Base-by-base conservation (phyloP, 2,797 vertebrate species). In the Hemitrygon akajei region DNA sequence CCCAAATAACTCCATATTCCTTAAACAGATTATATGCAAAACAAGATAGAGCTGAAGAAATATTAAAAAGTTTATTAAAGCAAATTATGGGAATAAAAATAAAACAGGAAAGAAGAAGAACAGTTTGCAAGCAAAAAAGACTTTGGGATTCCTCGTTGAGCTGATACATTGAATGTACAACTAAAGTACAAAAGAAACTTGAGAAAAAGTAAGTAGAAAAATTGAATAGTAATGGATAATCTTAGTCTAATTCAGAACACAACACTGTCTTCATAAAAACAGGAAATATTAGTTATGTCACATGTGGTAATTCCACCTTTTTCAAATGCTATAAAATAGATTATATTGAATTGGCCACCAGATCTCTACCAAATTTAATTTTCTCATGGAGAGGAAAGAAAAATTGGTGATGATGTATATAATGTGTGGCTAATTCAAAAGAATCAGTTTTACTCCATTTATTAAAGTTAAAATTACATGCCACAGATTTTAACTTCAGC, bases 31-130 rank as follows among this genome's bases (percentile, higher is more conserved):
- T 63, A 27, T 16, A 34, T 16, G 30, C 58, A 63, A 87, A 87
- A 87, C n/a, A 87, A 89, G 58, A 89, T 37, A 69, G 60, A 60
- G 7, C 58, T 86, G 58, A 60, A 16, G n/a, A 69, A 89, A 20
- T 66, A 66, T 69, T 66, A 89, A 66, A 69, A 66, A 20, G 60
- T 89, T 89, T 89, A 89, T 89, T 89, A 89, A 89, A 20, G 86
- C 86, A 89, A 20, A 60, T n/a, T 66, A 58, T 87, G 58, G 63
- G 34, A 89, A 37, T 69, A 69, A 69, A 87, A 87, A 89, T n/a
- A 56, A 9, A 3, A 58, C n/a, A 37, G 86, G 60, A 89, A 89
- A 89, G 60, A 37, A 58, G 30, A 84, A 47, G 25, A n/a, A 34
- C 58, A 87, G 60, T 69, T 69, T 63, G 9, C 7, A 89, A 60